phyloP scores from a whole-genome alignment of 2,113 vertebrate genomes.

The Podarcis raffonei region DNA sequence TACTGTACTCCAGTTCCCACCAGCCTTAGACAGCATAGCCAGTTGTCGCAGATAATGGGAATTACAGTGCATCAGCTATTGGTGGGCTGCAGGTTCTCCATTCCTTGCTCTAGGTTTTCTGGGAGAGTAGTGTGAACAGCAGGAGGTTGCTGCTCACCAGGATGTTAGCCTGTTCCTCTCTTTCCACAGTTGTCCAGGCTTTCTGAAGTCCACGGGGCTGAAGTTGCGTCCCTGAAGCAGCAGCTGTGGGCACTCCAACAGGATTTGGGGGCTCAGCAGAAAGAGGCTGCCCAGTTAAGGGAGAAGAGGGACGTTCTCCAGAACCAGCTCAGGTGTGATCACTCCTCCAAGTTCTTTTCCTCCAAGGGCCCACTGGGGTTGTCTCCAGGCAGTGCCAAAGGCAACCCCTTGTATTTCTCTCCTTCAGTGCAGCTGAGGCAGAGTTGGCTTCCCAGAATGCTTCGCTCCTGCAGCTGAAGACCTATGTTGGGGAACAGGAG shows the following conservation, averaged over 20 bases:
- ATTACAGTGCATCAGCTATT: neutral
- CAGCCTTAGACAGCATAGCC: neutral
- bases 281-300: slow-evolving; percentile 3
- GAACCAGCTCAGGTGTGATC: slow-evolving; percentile 50
- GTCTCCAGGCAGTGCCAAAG: neutral
- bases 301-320: slow-evolving; percentile 34
- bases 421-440: slow-evolving; percentile 55
- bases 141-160: fast-evolving
- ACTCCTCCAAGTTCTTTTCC: neutral
- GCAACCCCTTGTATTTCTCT: too few species aligned
- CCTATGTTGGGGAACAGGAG: slow-evolving; percentile 67
- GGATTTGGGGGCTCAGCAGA: slow-evolving; percentile 46
- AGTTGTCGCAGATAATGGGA: neutral
- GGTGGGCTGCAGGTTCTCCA: neutral
- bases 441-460: slow-evolving; percentile 64
- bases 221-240: slow-evolving; percentile 46
- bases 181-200: slow-evolving; percentile 51
- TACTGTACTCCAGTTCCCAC: neutral
- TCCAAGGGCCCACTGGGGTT: neutral
- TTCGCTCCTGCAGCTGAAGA: slow-evolving; percentile 67
- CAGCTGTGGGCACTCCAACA: slow-evolving; percentile 53
- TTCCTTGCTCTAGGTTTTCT: neutral
- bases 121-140: neutral
- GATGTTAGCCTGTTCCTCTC: neutral
- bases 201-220: slow-evolving; percentile 49